Evolutionary conservation across 1,140 invertebrate genomes (phyloP).

Genomic region (Popillia japonica): DNA sequence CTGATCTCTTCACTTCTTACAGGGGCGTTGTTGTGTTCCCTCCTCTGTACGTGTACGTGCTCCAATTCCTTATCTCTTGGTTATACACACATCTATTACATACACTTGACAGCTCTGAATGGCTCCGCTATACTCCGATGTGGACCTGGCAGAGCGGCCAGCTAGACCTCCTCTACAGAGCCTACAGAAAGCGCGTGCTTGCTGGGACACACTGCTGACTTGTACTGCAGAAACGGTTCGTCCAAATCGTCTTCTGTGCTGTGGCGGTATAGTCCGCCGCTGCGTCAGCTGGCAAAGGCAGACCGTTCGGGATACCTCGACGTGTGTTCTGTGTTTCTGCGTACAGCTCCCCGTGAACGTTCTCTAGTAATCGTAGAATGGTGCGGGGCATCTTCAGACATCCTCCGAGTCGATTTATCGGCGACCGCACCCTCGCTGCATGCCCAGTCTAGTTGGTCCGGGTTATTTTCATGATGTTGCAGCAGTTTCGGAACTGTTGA

Average conservation of each 20-base stretch:
- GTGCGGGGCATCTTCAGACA: too few species aligned
- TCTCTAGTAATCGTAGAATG: too few species aligned
- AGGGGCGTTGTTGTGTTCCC: background rate
- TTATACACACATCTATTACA: too few species aligned
- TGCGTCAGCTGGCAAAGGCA: conserved; percentile 2
- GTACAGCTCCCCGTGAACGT: background rate
- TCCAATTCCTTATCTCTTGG: background rate
- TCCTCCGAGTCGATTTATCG: background rate
- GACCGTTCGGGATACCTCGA: background rate
- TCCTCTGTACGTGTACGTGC: background rate
- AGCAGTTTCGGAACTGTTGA: background rate
- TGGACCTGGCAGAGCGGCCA: background rate
- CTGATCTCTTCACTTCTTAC: background rate
- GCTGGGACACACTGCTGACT: background rate
- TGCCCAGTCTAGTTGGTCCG: too few species aligned
- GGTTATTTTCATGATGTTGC: too few species aligned
- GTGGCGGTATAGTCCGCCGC: too few species aligned
- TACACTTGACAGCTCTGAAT: too few species aligned
- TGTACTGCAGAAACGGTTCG: background rate
- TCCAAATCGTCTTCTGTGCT: conserved; percentile 8
- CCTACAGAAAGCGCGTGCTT: conserved; percentile 17
- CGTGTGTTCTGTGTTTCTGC: background rate
- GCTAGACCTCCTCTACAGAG: background rate
- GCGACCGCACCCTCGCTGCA: conserved; percentile 3
- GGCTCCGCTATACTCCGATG: too few species aligned